phyloP scores from a whole-genome alignment of 2,797 vertebrate genomes.

The Gorsachius magnificus region DNA sequence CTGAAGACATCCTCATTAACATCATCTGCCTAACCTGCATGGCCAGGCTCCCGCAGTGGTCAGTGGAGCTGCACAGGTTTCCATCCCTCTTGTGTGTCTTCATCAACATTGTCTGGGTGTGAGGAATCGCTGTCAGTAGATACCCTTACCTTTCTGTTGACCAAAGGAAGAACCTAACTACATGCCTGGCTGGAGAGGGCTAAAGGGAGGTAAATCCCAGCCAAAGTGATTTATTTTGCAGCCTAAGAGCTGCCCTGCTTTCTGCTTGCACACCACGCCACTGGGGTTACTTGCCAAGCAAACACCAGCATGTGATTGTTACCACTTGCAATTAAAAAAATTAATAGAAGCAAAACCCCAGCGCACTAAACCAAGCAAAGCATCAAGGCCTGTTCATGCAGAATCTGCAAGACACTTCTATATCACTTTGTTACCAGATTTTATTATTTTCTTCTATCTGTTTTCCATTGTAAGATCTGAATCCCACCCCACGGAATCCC shows the following conservation, averaged over 20 bases:
- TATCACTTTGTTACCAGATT: background rate
- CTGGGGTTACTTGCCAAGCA: background rate
- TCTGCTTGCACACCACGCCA: background rate
- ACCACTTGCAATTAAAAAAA: background rate
- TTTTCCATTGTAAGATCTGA: background rate
- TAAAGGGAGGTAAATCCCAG: background rate
- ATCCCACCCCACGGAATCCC: background rate
- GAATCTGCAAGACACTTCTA: background rate
- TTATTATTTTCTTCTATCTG: background rate
- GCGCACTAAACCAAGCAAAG: background rate
- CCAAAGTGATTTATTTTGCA: background rate
- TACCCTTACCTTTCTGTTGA: background rate
- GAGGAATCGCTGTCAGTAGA: background rate
- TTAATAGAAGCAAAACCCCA: background rate
- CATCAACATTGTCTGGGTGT: background rate
- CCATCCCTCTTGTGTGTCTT: background rate
- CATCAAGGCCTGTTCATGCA: background rate
- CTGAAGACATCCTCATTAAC: background rate
- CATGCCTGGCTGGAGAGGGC: background rate
- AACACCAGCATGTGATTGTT: background rate
- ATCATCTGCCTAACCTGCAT: background rate
- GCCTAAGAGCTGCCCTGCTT: background rate
- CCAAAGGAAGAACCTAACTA: background rate
- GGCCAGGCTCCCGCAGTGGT: rapidly evolving
- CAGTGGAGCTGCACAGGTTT: background rate